Conservation (phyloP, 2,113 vertebrate species). For the Saccopteryx leptura region DNA sequence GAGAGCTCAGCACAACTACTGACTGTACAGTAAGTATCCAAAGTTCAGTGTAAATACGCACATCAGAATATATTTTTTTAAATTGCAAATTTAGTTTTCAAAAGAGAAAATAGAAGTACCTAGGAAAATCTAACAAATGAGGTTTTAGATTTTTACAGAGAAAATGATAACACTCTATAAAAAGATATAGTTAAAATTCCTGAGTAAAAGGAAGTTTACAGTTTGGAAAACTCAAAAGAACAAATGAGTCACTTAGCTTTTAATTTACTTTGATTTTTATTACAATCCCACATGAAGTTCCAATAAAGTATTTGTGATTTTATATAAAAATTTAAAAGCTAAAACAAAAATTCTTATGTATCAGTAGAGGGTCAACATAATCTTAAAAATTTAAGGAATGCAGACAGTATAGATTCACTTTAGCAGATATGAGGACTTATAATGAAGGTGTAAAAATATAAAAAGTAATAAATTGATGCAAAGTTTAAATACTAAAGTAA, state of each 20-base stretch:
- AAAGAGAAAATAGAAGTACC: not conserved
- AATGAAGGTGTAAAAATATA: not conserved
- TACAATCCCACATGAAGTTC: not conserved
- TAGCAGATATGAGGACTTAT: not conserved
- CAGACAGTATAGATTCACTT: not conserved
- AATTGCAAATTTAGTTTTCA: not conserved
- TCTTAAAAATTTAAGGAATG: not conserved
- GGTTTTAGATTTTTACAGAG: constrained; percentile 24
- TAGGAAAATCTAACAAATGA: not conserved
- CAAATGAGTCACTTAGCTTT: not conserved
- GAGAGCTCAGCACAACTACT: not conserved
- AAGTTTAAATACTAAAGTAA: not conserved
- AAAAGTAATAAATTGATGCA: not conserved
- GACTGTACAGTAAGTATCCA: not conserved
- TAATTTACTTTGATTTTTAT: constrained; percentile 49
- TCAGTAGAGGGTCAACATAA: not conserved
- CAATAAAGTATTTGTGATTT: constrained; percentile 15
- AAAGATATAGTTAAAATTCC: not conserved
- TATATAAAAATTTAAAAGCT: not conserved
- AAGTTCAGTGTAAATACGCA: not conserved
- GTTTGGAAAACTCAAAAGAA: constrained; percentile 8
- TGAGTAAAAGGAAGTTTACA: not conserved
- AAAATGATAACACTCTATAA: not conserved
- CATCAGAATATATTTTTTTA: not conserved
- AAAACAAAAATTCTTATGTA: not conserved